A percentile compares a stretch with the other conserved stretches of the same genome.
phyloP scores from a whole-genome alignment of 2,888 invertebrate species.

The Pandemis heparana region DNA sequence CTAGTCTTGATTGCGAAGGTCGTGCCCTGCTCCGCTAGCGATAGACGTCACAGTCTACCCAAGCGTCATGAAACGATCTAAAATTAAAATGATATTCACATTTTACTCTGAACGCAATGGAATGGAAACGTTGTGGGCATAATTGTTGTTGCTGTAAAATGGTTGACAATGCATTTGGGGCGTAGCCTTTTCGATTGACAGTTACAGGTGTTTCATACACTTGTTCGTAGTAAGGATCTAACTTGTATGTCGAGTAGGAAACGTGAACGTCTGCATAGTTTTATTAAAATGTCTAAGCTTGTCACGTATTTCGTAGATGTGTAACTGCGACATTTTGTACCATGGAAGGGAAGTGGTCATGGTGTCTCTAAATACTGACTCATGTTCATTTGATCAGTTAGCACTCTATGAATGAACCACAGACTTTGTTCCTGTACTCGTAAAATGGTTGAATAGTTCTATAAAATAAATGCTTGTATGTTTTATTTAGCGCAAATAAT shows the following conservation, averaged over 20 bases:
- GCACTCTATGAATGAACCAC: constrained; percentile 14
- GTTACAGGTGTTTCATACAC: constrained; percentile 32
- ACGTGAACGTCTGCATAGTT: not conserved
- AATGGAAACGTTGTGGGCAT: constrained; percentile 41
- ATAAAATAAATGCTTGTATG: not conserved
- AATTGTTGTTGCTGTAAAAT: not conserved
- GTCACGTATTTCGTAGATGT: constrained; percentile 10
- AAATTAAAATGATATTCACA: constrained; percentile 55
- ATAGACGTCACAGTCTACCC: constrained; percentile 63
- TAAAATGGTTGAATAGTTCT: not conserved
- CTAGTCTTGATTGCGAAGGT: constrained; percentile 59
- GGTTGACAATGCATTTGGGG: constrained; percentile 16
- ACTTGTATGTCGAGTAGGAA: not conserved
- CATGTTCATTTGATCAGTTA: constrained; percentile 10
- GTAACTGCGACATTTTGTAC: constrained; percentile 30
- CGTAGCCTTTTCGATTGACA: constrained; percentile 6
- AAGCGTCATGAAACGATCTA: constrained; percentile 67
- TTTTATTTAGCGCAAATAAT: constrained; percentile 8
- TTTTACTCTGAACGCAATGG: constrained; percentile 51
- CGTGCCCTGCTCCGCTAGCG: constrained; percentile 67
- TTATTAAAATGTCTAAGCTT: not conserved
- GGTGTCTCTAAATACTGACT: constrained; percentile 20
- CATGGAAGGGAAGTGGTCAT: not conserved
- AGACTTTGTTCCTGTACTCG: constrained; percentile 2
- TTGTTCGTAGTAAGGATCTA: constrained; percentile 17